Base-by-base conservation (phyloP, 2,888 invertebrate species). In the Apamea epomidion region DNA sequence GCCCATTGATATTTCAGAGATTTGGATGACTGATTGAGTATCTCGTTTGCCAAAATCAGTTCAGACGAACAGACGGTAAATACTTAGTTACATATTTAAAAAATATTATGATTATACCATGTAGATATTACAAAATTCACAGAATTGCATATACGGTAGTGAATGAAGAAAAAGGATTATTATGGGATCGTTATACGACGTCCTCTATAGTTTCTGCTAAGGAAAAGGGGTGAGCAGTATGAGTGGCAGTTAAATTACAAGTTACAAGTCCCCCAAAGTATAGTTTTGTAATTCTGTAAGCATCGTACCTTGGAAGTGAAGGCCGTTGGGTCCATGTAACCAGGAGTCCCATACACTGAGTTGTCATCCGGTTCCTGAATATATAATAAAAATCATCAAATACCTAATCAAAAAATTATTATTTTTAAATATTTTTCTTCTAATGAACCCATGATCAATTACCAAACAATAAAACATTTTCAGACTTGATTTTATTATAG, bases 301-400 rank as follows among this genome's bases (percentile, higher is more conserved):
- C 58, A 48, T 60, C 60, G 16, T 97, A 98, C 98, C 97, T 98
- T 98, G 0, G 98, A 98, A 2, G 97, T 97, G 91, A 98, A 98
- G 78, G 98, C 98, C 64, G 98, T 98, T 0, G 98, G 98, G 92
- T 98, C 98, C 98, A 98, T 98, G 93, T 99, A 99, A 0, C 98
- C 98, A 0, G 98, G 98, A 42, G 98, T 98, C 0, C 98, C 98
- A 87, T 98, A 98, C 7, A 98, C 97, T 0, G 97, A 97, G 25
- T 95, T 97, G 91, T 98, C 98, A 83, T 98, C 98, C n/a, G 97
- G 97, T 87, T 98, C 98, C 98, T 98, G 90, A 62, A 90, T 89
- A 83, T 84, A 88, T 54, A 85, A 45, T 62, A 32, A 32, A 42
- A 67, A 4, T 32, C 32, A 12, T 70, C 0, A 69, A 32, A 74